Percentiles rank a stretch among this genome's conserved stretches.
These are phyloP conservation scores for Phrynocephalus guinanensis DNA, from an alignment of 2,797 vertebrate species.

Conservation along the genomic window DNA sequence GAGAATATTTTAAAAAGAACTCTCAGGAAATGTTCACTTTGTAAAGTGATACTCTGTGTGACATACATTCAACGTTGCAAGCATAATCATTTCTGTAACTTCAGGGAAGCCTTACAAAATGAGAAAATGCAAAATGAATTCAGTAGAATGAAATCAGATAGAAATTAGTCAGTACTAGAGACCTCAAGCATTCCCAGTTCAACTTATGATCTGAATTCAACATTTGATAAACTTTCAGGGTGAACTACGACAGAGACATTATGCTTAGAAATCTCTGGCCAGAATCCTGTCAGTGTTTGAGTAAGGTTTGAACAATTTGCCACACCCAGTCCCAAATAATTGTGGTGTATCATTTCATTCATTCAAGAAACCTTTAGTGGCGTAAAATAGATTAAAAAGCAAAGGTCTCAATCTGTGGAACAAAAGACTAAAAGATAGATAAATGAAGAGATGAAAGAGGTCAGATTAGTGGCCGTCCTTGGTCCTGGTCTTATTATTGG, in stretches of 20 bases:
- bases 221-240: not conserved
- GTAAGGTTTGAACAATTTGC: too few species aligned
- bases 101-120: not conserved
- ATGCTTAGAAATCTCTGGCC: too few species aligned
- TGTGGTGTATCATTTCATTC: too few species aligned
- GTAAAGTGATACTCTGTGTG: conserved; percentile 1
- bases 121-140: not conserved
- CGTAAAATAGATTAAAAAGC: too few species aligned
- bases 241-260: not conserved
- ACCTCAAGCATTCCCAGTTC: not conserved
- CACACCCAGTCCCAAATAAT: too few species aligned
- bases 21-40: not conserved
- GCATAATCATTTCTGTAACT: conserved; percentile 25
- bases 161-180: not conserved
- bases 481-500: too few species aligned
- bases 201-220: not conserved
- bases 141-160: rapidly evolving
- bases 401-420: too few species aligned
- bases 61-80: not conserved
- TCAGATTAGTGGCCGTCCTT: too few species aligned
- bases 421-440: too few species aligned
- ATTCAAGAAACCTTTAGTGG: too few species aligned
- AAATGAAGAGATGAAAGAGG: too few species aligned
- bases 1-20: not conserved
- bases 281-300: too few species aligned